Percentiles rank a stretch among this genome's conserved stretches.
Evolutionary conservation across 2,113 vertebrate species (phyloP).

Genomic region (Hylia prasina): DNA sequence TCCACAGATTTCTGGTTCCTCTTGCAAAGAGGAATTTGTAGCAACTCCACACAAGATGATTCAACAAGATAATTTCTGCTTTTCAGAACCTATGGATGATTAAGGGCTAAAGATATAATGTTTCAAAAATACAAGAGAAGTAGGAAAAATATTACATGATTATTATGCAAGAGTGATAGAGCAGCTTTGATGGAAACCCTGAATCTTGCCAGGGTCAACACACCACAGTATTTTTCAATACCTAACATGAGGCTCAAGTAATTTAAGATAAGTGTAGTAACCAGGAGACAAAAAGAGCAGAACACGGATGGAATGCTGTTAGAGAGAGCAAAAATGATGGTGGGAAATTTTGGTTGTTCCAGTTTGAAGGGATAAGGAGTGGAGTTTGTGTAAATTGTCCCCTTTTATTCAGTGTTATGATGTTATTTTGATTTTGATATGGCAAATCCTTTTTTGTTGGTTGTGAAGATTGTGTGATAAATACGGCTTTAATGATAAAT

Average conservation of each 20-base stretch:
- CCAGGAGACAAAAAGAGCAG: neutral
- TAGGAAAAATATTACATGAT: neutral
- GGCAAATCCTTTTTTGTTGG: neutral
- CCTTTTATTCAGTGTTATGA: neutral
- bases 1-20: neutral
- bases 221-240: neutral
- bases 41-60: neutral
- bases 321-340: neutral
- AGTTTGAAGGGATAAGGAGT: neutral
- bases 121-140: neutral
- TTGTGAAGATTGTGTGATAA: fast-evolving
- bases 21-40: neutral
- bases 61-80: neutral
- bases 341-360: neutral
- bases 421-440: neutral
- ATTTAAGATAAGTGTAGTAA: neutral
- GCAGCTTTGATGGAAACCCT: neutral
- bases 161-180: neutral
- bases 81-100: neutral
- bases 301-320: neutral
- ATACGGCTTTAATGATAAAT: neutral
- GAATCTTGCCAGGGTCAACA: neutral
- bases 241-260: neutral
- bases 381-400: neutral
- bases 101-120: neutral